Evolutionary conservation across 2,888 invertebrate species (phyloP), one percentile per base, ranked within the genome.

Genomic region (Drosophila conformis): DNA sequence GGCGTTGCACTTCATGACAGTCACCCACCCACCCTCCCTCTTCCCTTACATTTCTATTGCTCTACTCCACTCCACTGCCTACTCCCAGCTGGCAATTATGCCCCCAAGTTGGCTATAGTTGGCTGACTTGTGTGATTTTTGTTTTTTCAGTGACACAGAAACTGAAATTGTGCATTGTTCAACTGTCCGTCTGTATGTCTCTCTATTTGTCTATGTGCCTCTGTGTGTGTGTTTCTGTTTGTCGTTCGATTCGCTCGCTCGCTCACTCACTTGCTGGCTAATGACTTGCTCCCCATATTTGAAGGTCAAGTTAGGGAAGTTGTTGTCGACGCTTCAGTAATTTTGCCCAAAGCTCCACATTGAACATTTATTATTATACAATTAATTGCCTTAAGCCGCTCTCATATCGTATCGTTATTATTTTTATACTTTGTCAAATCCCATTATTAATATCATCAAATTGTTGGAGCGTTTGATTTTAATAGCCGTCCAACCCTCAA

Each of bases 101-200:
- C 78, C 82, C 74, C 70, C 66, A 63, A 67, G 66, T 71, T 69
- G 77, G 87, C 88, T 91, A 91, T 91, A 91, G 81, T 89, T 91
- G 91, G 89, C 78, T 86, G 90, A 80, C 83, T 89, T 91, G 91
- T 91, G 91, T 91, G 92, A 92, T 91, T 91, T 91, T 89, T 60
- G 69, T 60, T 71, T 84, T 76, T 90, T 87, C 91, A 84, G 91
- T 91, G 91, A 92, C 91, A 91, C 90, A 91, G 91, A 91, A 91
- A 91, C 91, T 86, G 90, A 91, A 89, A 91, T 91, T 91, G 91
- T 91, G 89, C 91, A 91, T 90, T 90, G 89, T 91, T 86, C 80
- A 73, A 68, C 52, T 52, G 69, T 79, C 65, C 52, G 58, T 72
- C 72, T n/a, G 38, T 8, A 15, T 52, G 51, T 36, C 57, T 35